Base-by-base conservation (phyloP, 2,113 vertebrate genomes). In the Oncorhynchus mykiss region DNA sequence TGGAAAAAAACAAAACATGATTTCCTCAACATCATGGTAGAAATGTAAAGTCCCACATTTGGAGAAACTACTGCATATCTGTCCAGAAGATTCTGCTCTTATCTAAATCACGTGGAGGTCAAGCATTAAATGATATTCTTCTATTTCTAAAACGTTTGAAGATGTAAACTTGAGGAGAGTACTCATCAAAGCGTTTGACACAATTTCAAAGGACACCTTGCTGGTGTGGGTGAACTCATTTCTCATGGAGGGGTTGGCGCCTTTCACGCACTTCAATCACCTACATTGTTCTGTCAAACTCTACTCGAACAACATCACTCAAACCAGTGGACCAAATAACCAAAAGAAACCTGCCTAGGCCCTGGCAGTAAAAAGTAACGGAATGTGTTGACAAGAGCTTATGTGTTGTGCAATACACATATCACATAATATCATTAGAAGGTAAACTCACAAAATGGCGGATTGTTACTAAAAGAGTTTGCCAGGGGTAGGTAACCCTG, bases 231-330 rank as follows among this genome's bases (percentile, higher is more conserved):
- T 74, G 76, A 69, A 81, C 75, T 82, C 16, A 25, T 75, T 72
- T 72, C 22, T 75, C 24, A n/a, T 60, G 67, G 34, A 71, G n/a
- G 60, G 66, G 24, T 74, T 62, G 70, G 67, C 18, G 49, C 49
- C 66, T 70, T 77, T 82, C 71, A 77, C 3, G 6, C 54, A 67
- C 74, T 80, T 85, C 83, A 81, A 82, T 82, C 79, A 81, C 73
- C 69, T 39, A 39, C 59, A 87, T 77, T 78, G 79, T 83, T 78
- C 80, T 78, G 76, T 84, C 78, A 79, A 79, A 80, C 65, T 78
- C 72, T 71, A 80, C 77, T 74, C 78, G 66, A 77, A 68, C 49
- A 75, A 80, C 71, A 83, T 74, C 67, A 31, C 78, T 85, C 73
- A 84, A 85, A 70, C 68, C 69, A 51, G 68, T 77, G 76, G 59